Conservation (phyloP, 2,113 vertebrate genomes). For the Lipotes vexillifer region DNA sequence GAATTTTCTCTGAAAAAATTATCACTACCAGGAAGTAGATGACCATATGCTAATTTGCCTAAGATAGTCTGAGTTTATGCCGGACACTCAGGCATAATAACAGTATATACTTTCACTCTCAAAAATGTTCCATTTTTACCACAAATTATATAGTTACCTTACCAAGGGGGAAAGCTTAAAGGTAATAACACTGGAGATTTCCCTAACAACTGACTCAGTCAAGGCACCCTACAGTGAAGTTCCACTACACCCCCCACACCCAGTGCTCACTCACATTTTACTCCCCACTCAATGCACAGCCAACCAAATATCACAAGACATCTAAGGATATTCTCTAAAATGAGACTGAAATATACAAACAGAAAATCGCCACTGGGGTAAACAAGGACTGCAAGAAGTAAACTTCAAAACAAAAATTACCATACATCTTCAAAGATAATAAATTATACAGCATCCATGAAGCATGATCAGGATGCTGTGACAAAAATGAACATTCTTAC, state of each 20-base stretch:
- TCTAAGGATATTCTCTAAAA: background rate
- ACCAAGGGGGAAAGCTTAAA: background rate
- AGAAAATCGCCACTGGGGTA: background rate
- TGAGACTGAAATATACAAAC: background rate
- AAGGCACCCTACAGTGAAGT: background rate
- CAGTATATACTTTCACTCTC: background rate
- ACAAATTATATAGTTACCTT: background rate
- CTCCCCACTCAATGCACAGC: background rate
- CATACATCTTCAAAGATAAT: background rate
- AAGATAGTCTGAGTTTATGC: background rate
- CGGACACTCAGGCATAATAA: background rate
- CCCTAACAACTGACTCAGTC: background rate
- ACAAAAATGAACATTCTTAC: background rate
- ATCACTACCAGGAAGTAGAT: background rate
- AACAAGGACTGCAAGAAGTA: background rate
- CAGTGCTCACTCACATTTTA: background rate
- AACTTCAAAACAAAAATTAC: background rate
- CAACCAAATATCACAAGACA: background rate
- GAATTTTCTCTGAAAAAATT: background rate
- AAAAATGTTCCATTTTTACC: background rate
- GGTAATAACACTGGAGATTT: background rate
- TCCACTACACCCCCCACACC: background rate
- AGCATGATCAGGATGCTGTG: background rate
- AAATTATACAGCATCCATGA: background rate
- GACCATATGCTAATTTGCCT: background rate